Base-by-base conservation (phyloP, 2,113 vertebrate species). In the Cyprinodon variegatus region DNA sequence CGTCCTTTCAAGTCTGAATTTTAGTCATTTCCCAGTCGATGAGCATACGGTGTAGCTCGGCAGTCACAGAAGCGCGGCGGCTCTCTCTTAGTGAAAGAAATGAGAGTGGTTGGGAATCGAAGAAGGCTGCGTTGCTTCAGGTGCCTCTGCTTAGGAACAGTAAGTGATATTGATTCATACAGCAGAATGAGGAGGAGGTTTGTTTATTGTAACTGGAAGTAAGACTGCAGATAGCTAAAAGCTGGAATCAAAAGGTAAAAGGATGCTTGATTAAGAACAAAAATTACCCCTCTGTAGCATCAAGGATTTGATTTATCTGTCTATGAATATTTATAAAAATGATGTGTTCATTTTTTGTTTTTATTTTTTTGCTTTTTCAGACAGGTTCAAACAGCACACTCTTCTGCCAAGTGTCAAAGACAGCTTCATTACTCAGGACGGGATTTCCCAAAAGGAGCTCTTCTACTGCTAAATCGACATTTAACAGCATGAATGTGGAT, bases 121-220 rank as follows among this genome's bases (percentile, higher is more conserved):
- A 74, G 67, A 39, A 73, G 73, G 50, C 20, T 62, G 78, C n/a
- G 74, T 72, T 68, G 81, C 66, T 65, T 77, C 46, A 29, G 81
- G 70, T 60, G 76, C 60, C 60, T 75, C 69, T 36, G 67, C 70
- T 79, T 45, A 22, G 65, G 50, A 50, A 71, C 46, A 76, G 66
- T 74, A 64, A 83, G 72, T 85, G 72, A 74, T 81, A 85, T 81
- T 77, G 87, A 85, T 86, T 81, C 63, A 76, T 60, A 67, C 59
- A 70, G 70, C 68, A 65, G 70, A 65, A 70, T 43, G 66, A 65
- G 48, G 17, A 84, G 64, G 60, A 86, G 67, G 68, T 82, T 78
- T 60, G 71, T 67, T 77, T 76, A 65, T 78, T 68, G 61, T 62
- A 64, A 64, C 67, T 79, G 71, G 66, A 79, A 84, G 78, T 78